These are phyloP conservation scores for Talpa occidentalis DNA, from an alignment of 2,113 vertebrate genomes.

Conservation along the genomic window DNA sequence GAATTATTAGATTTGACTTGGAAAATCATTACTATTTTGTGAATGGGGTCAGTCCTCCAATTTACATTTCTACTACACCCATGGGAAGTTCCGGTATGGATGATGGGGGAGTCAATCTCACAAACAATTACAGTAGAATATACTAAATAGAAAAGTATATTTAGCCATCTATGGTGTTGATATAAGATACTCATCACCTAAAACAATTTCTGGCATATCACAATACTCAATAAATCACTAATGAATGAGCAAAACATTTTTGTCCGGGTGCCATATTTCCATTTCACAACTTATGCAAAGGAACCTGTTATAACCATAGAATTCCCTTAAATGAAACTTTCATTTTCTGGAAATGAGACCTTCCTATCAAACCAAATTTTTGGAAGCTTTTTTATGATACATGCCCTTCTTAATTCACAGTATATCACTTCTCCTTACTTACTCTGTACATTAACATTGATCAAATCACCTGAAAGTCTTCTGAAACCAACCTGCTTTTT, in stretches of 20 bases:
- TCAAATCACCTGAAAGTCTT: background rate
- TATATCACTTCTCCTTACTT: background rate
- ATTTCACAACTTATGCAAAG: background rate
- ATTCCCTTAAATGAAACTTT: background rate
- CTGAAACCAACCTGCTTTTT: background rate
- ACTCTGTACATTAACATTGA: background rate
- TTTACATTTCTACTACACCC: background rate
- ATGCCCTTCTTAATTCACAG: background rate
- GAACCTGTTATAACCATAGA: background rate
- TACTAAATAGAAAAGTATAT: background rate
- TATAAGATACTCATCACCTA: background rate
- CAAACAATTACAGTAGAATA: background rate
- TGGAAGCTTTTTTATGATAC: slow-evolving; percentile 20
- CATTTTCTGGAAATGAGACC: slow-evolving; percentile 23
- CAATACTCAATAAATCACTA: background rate
- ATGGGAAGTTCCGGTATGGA: background rate
- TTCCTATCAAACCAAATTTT: background rate
- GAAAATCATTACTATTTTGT: background rate
- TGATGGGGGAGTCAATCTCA: background rate
- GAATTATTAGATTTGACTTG: background rate
- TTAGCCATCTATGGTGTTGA: background rate
- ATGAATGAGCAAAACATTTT: background rate
- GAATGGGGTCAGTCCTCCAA: background rate
- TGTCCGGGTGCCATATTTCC: background rate
- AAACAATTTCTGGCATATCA: background rate